Evolutionary conservation across 2,113 vertebrate genomes (phyloP), one percentile per base, ranked within the genome.

Genomic region (Colinus virginianus): DNA sequence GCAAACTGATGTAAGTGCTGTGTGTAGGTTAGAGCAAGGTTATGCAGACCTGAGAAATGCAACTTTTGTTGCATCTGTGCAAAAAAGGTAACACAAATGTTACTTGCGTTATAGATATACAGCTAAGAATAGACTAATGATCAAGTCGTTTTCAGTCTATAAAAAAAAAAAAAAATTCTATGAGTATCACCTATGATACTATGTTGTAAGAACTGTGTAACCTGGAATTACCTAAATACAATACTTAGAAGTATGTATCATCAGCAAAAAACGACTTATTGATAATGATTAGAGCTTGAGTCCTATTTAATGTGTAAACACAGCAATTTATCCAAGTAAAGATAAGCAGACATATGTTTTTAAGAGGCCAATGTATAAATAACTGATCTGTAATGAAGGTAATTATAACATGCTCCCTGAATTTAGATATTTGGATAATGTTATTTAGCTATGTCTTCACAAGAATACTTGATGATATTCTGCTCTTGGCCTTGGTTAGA

Each of bases 201-300:
- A 4, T 20, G 30, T 1, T 0, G 32, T 51, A 34, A 75, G 67
- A 11, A 53, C 8, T 26, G 3, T 16, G 2, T 34, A 56, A n/a
- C 58, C 8, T 18, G 20, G 17, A 30, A 71, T 1, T 9, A 7
- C 17, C 36, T 25, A 87, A 71, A 68, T 13, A 34, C 1, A 2
- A 22, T 38, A 46, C 3, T 62, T 51, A 36, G 61, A 83, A 75
- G 55, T 25, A 40, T 5, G 4, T 2, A 13, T 51, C 8, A n/a
- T 46, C 5, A 69, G 78, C 6, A 7, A 36, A 32, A 90, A 87
- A 64, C 38, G 1, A 17, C 32, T 16, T 58, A 17, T 9, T 61
- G 15, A 1, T 76, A 63, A 26, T 14, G 48, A 34, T 0, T 6
- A 34, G 12, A 2, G 3, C 8, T 46, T 55, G 11, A 68, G 28